phyloP scores from a whole-genome alignment of 2,888 invertebrate genomes.

The Rambutsinella grinnellia region DNA sequence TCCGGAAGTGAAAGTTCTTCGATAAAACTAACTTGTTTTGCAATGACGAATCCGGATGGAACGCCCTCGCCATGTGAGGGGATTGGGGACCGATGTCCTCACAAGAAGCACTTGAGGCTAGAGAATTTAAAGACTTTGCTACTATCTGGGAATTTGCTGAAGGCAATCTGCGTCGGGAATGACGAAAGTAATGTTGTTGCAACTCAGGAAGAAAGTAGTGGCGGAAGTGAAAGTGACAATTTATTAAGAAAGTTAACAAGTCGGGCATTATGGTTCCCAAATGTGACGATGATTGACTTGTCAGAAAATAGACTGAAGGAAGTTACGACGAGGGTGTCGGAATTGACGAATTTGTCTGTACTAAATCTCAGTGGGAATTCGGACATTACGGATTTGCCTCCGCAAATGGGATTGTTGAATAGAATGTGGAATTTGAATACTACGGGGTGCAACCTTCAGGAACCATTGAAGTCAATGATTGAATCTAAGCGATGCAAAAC shows the following conservation, averaged over 20 bases:
- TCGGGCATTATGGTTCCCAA: conserved; percentile 87
- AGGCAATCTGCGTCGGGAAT: conserved; percentile 76
- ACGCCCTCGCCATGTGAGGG: conserved; percentile 74
- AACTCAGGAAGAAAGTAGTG: conserved; percentile 71
- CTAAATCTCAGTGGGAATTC: conserved; percentile 90
- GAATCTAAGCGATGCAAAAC: conserved; percentile 94
- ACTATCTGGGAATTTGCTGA: conserved; percentile 87
- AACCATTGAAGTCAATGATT: conserved; percentile 91
- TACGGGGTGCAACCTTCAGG: conserved; percentile 87
- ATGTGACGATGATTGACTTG: conserved; percentile 94
- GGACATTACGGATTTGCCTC: conserved; percentile 89
- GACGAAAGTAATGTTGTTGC: conserved; percentile 42
- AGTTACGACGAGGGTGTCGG: conserved; percentile 87
- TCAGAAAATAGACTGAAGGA: conserved; percentile 86
- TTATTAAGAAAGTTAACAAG: conserved; percentile 67
- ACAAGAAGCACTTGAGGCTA: conserved; percentile 85
- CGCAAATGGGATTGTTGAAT: conserved; percentile 91
- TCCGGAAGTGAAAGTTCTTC: conserved; percentile 42
- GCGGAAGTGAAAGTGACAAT: conserved; percentile 3
- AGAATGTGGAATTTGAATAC: conserved; percentile 98
- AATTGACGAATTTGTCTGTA: conserved; percentile 90
- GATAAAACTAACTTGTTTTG: conserved; percentile 66
- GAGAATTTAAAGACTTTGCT: conserved; percentile 86
- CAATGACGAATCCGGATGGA: conserved; percentile 78
- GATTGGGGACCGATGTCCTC: conserved; percentile 74